Base-by-base conservation (phyloP, 2,888 invertebrate species). In the Scrobipalpa atriplicella region DNA sequence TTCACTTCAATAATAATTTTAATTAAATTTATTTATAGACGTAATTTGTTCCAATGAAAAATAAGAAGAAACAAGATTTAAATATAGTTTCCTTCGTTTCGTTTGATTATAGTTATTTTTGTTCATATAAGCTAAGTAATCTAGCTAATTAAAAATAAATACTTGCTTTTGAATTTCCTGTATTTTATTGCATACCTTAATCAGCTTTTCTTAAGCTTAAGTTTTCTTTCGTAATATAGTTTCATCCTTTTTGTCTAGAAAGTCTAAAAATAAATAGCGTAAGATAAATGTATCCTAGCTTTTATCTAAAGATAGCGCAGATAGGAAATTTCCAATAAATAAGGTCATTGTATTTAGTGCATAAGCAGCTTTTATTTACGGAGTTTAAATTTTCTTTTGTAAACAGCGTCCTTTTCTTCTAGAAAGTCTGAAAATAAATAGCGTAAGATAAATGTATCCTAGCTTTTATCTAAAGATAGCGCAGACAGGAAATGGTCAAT, bases 301-400 rank as follows among this genome's bases (percentile, higher is more conserved):
- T 56, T 10, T 10, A 56, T 56, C 13, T 29, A 13, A 6, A 21
- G 54, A 21, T 56, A 13, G 19, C 21, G 21, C 13, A 56, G 52
- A 52, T 21, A 21, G 13, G 21, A 56, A 56, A 56, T 56, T 1
- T 21, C 21, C 54, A 21, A 56, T 56, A 56, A 56, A 56, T 56
- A 56, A 56, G 21, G 11, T 11, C 54, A 56, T 56, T 56, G 54
- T 56, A 13, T 21, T 56, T n/a, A n/a, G n/a, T n/a, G n/a, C n/a
- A 3, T 29, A 5, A 5, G 29, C 2, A 3, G 29, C 29, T 29
- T 29, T 29, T 29, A 29, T 5, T 29, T 29, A 29, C 29, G 5
- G 5, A 2, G 29, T 29, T 29, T 29, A 29, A 5, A 2, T 5
- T 29, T 29, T 19, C 8, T 18, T 8, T 10, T 54, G 21, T 21